Base-by-base conservation (phyloP, 2,888 invertebrate genomes). In the Sinopyrophorus schimmeli region DNA sequence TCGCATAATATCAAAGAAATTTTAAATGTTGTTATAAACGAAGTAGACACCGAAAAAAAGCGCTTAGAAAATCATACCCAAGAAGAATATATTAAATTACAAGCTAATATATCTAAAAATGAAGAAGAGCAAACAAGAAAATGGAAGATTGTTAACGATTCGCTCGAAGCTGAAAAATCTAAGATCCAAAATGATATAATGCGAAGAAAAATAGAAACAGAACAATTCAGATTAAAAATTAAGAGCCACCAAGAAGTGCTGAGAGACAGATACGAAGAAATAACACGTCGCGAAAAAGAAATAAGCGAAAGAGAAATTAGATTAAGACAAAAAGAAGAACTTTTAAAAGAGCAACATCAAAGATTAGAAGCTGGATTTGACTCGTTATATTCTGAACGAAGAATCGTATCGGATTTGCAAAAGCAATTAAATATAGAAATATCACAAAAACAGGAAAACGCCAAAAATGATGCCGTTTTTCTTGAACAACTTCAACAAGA, bases 101-200 rank as follows among this genome's bases (percentile, higher is more conserved):
- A 55, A 31, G 48, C 49, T 11, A 63, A 66, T 43, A 46, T 57
- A 18, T 39, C 47, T 23, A 54, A 34, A 15, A 53, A 61, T 44
- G 48, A 59, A 23, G 54, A 58, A 12, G 58, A 61, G 53, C 59
- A 63, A 23, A 60, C 59, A 47, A 47, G 52, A 15, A 61, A 59
- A 43, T 39, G 61, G 17, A 21, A 39, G 1, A 47, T 62, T 31
- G 51, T 64, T 15, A 61, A 67, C 40, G 54, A 46, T 16, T 48
- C 56, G 10, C 57, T 63, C 17, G 60, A 61, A 10, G 37, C 41
- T 3, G 66, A 67, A 49, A 59, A 58, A 23, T 51, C 50, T 14
- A 59, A 55, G 21, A 41, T 62, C n/a, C 39, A 60, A 43, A 32
- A 46, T 27, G 63, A 66, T 46, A 53, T 10, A 17, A 16, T 57